Base-by-base conservation (phyloP, 2,797 vertebrate genomes). In the Hyperoplus lanceolatus region DNA sequence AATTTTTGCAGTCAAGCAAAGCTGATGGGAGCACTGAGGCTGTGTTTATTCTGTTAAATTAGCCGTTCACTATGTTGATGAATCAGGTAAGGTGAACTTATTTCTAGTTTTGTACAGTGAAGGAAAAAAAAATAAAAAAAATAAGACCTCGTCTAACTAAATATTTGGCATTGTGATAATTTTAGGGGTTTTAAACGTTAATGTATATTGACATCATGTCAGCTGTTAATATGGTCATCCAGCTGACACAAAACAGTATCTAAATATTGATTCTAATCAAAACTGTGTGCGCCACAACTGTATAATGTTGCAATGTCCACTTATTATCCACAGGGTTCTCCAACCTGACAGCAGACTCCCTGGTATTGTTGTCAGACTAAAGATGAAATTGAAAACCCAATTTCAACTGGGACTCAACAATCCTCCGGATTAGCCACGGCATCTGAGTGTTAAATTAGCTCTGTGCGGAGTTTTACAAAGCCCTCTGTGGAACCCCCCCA, bases 401-500 rank as follows among this genome's bases (percentile, higher is more conserved):
- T 91, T 93, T 83, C 29, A 93, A 87, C 87, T 79, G 75, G 41
- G 83, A 85, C 80, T 87, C 65, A 86, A 81, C 73, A 64, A 66
- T 70, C 49, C 2, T 51, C 41, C 38, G 46, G 84, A 89, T 89
- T 69, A 82, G 60, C 64, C 56, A 15, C 3, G 50, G 78, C 88
- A 91, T 89, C 94, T 92, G 91, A 89, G 65, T 49, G 83, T 87
- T 83, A 89, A 93, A 93, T 92, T 89, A 90, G 86, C 79, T 71
- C 39, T 2, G 38, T 6, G 59, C 42, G 67, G 82, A 75, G 75
- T 64, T 86, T 67, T 42, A 60, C 39, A 74, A 63, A 45, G 29
- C 29, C 48, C 64, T 77, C 42, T 6, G 70, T 65, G 72, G 62
- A 83, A 83, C 84, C 70, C 59, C 70, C 75, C 69, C 81, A 86